Percentiles rank a stretch among this genome's conserved stretches.
Evolutionary conservation across 2,113 vertebrate genomes (phyloP).

Genomic region (Cariama cristata): DNA sequence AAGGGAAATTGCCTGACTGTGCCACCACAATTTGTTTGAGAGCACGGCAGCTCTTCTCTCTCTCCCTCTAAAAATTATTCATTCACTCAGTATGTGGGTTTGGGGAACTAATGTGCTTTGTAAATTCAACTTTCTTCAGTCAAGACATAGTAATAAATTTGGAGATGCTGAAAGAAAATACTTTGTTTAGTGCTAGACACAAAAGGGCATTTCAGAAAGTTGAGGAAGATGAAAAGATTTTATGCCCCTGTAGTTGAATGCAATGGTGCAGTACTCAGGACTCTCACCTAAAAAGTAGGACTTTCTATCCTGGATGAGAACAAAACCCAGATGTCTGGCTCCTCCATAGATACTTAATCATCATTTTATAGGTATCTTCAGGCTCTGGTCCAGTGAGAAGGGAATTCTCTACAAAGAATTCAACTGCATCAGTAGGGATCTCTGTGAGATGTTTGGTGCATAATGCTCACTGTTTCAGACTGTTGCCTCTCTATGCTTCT

Average conservation of each 20-base stretch:
- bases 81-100: conserved; percentile 19
- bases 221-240: not conserved
- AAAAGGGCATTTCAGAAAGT: not conserved
- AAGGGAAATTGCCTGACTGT: not conserved
- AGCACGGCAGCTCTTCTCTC: not conserved
- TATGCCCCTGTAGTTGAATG: not conserved
- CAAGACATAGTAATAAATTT: conserved; percentile 26
- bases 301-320: not conserved
- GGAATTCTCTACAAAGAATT: not conserved
- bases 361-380: not conserved
- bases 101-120: not conserved
- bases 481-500: not conserved
- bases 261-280: not conserved
- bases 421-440: not conserved
- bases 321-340: not conserved
- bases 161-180: not conserved
- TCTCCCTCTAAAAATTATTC: not conserved
- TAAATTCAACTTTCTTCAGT: conserved; percentile 19
- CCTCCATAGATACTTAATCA: not conserved
- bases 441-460: not conserved
- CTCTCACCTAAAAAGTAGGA: not conserved
- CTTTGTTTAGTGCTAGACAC: not conserved
- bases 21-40: not conserved
- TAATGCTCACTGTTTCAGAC: not conserved
- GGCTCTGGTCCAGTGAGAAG: not conserved